A percentile compares a stretch with the other conserved stretches of the same genome.
phyloP scores from a whole-genome alignment of 2,797 vertebrate species.

The Eulemur coronatus region DNA sequence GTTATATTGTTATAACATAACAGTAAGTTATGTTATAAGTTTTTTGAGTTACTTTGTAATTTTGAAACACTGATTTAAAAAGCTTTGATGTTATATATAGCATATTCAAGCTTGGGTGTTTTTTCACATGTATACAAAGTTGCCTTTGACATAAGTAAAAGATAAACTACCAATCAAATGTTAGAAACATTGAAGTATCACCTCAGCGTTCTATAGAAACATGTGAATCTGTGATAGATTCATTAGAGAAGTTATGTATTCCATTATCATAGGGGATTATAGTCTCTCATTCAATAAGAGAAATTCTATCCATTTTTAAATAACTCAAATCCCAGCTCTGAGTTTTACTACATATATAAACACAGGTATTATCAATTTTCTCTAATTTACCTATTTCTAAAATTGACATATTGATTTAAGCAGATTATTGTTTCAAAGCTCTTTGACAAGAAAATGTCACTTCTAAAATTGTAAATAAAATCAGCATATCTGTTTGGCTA shows the following conservation, averaged over 20 bases:
- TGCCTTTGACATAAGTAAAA: background rate
- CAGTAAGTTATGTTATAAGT: background rate
- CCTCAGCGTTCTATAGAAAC: background rate
- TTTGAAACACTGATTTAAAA: slow-evolving; percentile 26
- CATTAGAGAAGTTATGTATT: background rate
- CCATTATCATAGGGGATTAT: background rate
- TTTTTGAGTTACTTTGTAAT: background rate
- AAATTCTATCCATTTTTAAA: background rate
- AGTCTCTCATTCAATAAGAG: background rate
- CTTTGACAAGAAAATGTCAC: slow-evolving; percentile 10
- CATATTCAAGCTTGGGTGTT: background rate
- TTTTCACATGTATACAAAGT: background rate
- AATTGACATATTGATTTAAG: background rate
- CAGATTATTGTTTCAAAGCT: slow-evolving; percentile 28
- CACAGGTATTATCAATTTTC: background rate
- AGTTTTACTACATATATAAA: background rate
- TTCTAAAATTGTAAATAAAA: slow-evolving; percentile 54
- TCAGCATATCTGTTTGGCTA: background rate
- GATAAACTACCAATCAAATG: background rate
- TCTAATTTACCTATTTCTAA: background rate
- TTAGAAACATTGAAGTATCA: background rate
- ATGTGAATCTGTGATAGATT: background rate
- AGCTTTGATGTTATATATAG: background rate
- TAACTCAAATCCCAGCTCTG: background rate
- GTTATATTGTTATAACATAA: background rate